These are phyloP conservation scores for Heliconius congener DNA, from an alignment of 1,140 invertebrate species.

Conservation along the genomic window DNA sequence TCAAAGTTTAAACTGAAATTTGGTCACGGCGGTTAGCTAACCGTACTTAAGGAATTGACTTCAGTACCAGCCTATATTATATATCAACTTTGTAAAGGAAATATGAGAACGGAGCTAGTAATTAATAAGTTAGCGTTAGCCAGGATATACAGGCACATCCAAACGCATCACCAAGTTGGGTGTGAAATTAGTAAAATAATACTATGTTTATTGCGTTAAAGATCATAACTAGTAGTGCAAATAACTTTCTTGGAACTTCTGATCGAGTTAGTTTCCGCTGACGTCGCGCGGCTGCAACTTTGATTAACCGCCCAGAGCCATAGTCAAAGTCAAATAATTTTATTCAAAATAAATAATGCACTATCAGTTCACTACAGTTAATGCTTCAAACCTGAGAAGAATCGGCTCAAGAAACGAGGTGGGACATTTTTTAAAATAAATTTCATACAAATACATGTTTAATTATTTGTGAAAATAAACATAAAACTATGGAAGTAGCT, in stretches of 20 bases:
- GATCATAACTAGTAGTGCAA: constrained; percentile 61
- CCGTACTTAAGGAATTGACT: constrained; percentile 43
- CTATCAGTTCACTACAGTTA: too few relatives aligned
- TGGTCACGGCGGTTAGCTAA: constrained; percentile 56
- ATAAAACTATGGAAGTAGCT: too few relatives aligned
- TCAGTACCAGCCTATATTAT: constrained; percentile 20
- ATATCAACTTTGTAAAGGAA: constrained; percentile 1
- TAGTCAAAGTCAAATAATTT: too few relatives aligned
- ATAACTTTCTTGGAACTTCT: constrained; percentile 64
- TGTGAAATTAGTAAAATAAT: constrained; percentile 41
- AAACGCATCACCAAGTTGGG: constrained; percentile 25
- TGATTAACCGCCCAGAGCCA: constrained; percentile 65
- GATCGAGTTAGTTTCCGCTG: constrained; percentile 70
- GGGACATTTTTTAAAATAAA: too few relatives aligned
- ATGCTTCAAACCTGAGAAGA: too few relatives aligned
- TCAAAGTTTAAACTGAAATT: constrained; percentile 65
- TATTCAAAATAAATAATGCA: too few relatives aligned
- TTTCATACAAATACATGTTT: too few relatives aligned
- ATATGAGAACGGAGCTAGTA: background rate
- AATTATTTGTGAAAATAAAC: too few relatives aligned
- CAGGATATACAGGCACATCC: constrained; percentile 17
- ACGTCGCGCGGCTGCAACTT: constrained; percentile 57
- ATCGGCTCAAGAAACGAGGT: too few relatives aligned
- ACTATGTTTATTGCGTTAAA: constrained; percentile 59
- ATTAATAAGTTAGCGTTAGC: background rate